phyloP scores from a whole-genome alignment of 2,888 invertebrate genomes.

The Rhodophaea formosa region DNA sequence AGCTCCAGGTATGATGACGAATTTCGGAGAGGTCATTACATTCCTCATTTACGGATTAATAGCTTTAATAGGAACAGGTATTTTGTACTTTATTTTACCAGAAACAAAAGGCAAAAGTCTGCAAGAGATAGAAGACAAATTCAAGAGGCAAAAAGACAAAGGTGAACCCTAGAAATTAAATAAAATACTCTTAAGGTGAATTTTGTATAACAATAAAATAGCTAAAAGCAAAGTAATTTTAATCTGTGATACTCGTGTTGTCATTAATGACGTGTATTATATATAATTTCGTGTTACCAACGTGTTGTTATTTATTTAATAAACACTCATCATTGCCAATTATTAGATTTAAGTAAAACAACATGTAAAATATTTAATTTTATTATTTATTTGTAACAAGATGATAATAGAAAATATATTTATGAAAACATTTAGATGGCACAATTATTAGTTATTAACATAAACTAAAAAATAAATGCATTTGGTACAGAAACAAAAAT shows the following conservation, averaged over 20 bases:
- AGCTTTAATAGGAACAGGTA: slow-evolving; percentile 79
- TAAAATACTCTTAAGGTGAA: slow-evolving; percentile 32
- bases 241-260: slow-evolving; percentile 70
- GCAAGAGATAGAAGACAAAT: slow-evolving; percentile 84
- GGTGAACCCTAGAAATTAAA: slow-evolving; percentile 44
- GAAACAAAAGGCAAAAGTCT: slow-evolving; percentile 86
- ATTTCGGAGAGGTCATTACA: slow-evolving; percentile 82
- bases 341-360: slow-evolving; percentile 28
- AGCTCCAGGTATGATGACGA: slow-evolving; percentile 81
- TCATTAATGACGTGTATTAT: slow-evolving; percentile 36
- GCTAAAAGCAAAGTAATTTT: slow-evolving; percentile 47
- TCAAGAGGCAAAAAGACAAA: slow-evolving; percentile 40
- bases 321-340: background rate
- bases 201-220: slow-evolving; percentile 33
- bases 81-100: slow-evolving; percentile 83
- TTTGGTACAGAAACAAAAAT: slow-evolving; percentile 39
- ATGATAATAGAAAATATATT: slow-evolving; percentile 41
- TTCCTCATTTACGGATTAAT: slow-evolving; percentile 83
- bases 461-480: slow-evolving; percentile 47
- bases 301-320: slow-evolving; percentile 3
- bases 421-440: slow-evolving; percentile 42
- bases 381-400: slow-evolving; percentile 49
- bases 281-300: slow-evolving; percentile 21
- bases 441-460: slow-evolving; percentile 40
- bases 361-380: slow-evolving; percentile 42